Conservation (phyloP, 2,888 invertebrate species). For the Meiosimyza decipiens region DNA sequence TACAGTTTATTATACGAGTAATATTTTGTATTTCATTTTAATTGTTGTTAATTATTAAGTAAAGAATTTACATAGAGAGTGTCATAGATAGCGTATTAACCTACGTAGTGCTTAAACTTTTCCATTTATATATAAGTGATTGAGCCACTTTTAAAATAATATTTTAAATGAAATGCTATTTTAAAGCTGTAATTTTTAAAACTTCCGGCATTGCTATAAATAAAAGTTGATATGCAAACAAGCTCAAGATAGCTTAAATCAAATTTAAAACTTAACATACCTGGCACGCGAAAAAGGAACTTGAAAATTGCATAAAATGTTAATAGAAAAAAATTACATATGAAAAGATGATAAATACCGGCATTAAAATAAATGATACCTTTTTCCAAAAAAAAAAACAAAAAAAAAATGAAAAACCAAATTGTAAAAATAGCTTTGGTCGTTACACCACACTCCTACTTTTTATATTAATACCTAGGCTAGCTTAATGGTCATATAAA, state of each 20-base stretch:
- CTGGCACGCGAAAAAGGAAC: slow-evolving; percentile 9
- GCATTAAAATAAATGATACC: slow-evolving; percentile 66
- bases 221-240: slow-evolving; percentile 15
- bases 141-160: no score
- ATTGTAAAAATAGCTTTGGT: neutral
- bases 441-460: neutral
- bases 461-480: slow-evolving; percentile 29
- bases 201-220: no score
- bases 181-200: no score
- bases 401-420: slow-evolving; percentile 4
- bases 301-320: slow-evolving; percentile 28
- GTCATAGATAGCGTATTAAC: no score
- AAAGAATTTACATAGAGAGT: no score
- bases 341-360: slow-evolving; percentile 63
- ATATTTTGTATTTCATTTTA: no score
- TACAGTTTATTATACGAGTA: neutral
- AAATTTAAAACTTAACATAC: neutral
- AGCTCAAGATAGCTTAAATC: slow-evolving; percentile 29
- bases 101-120: no score
- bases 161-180: no score
- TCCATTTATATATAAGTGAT: no score
- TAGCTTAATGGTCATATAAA: slow-evolving; percentile 40
- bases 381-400: slow-evolving; percentile 42
- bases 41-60: no score
- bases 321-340: slow-evolving; percentile 33